These are phyloP conservation scores for Drusus annulatus DNA, from an alignment of 1,140 invertebrate species.

Conservation along the genomic window DNA sequence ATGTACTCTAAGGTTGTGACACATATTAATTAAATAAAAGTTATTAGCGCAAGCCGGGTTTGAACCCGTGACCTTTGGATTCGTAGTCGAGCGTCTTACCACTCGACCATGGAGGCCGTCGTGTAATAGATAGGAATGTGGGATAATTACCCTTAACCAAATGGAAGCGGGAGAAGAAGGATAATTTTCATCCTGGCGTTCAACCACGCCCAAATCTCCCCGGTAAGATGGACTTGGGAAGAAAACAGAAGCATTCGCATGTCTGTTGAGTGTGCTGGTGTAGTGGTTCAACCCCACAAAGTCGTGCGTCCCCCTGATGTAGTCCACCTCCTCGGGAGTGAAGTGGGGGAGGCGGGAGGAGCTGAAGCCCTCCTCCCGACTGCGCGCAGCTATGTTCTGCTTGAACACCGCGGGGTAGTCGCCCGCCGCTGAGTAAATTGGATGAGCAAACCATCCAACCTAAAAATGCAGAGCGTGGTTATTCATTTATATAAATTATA, in stretches of 20 bases:
- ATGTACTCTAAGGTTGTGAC: no score
- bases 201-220: neutral
- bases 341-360: slow-evolving; percentile 67
- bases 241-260: neutral
- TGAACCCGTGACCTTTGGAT: no score
- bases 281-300: slow-evolving; percentile 76
- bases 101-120: no score
- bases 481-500: no score
- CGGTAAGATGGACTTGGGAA: neutral
- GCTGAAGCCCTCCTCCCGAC: slow-evolving; percentile 65
- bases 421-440: slow-evolving; percentile 71
- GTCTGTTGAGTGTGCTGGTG: slow-evolving; percentile 53
- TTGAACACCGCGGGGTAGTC: slow-evolving; percentile 66
- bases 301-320: slow-evolving; percentile 74
- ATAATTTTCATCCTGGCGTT: neutral
- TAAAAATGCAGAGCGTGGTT: slow-evolving; percentile 55
- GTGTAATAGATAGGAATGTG: no score
- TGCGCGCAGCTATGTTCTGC: slow-evolving; percentile 64
- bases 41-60: no score
- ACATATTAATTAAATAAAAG: no score
- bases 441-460: slow-evolving; percentile 71
- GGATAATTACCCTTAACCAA: neutral
- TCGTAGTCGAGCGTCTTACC: no score
- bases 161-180: neutral
- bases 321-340: slow-evolving; percentile 63